A percentile compares a stretch with the other conserved stretches of the same genome.
Conservation (phyloP, 2,797 vertebrate species). For the Takifugu ocellatus region DNA sequence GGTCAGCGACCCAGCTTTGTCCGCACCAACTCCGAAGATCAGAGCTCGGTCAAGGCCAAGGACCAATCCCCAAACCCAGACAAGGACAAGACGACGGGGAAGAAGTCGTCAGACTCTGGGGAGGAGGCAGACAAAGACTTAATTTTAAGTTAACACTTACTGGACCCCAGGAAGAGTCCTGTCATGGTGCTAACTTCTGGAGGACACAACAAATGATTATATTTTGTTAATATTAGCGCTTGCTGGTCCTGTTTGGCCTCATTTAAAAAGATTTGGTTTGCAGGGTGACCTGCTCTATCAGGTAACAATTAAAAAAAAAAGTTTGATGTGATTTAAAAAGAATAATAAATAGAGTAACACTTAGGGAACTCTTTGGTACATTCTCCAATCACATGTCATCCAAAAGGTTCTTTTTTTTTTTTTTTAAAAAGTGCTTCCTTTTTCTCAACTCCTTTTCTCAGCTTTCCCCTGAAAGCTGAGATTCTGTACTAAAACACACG, state of each 20-base stretch:
- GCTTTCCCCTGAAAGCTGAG: conserved; percentile 8
- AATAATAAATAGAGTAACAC: conserved; percentile 2
- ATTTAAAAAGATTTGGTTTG: conserved; percentile 25
- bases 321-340: conserved; percentile 21
- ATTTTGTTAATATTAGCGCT: conserved; percentile 25
- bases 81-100: conserved; percentile 74
- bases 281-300: conserved; percentile 29
- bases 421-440: background rate
- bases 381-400: conserved; percentile 2
- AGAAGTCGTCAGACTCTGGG: conserved; percentile 86
- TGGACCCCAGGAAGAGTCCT: too few relatives aligned
- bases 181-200: conserved; percentile 18
- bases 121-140: conserved; percentile 91
- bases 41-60: conserved; percentile 73
- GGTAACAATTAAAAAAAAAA: conserved; percentile 22
- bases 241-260: conserved; percentile 23
- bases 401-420: background rate
- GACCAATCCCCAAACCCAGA: conserved; percentile 71
- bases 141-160: conserved; percentile 60
- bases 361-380: background rate
- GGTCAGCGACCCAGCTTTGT: conserved; percentile 74
- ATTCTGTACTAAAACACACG: conserved; percentile 34
- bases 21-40: conserved; percentile 75
- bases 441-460: background rate
- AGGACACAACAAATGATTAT: conserved; percentile 8